These are phyloP conservation scores for Rhagonycha lutea DNA, from an alignment of 2,888 invertebrate species.

Conservation along the genomic window DNA sequence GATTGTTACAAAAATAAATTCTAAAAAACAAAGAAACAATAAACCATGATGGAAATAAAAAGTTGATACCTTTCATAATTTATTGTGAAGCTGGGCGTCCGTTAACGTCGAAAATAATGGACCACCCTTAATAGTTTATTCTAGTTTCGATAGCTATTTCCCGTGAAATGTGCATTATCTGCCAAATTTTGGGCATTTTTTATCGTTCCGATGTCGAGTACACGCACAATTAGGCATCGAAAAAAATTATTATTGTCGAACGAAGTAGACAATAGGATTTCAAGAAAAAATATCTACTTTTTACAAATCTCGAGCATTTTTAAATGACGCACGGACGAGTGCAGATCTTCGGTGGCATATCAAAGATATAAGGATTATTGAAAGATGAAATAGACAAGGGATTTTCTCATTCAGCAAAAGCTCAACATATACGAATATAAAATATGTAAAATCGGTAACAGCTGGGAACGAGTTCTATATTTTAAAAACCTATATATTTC, in stretches of 20 bases:
- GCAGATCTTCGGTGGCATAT: slow-evolving; percentile 16
- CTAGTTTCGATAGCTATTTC: slow-evolving; percentile 29
- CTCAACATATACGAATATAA: slow-evolving; percentile 8
- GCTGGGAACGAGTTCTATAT: slow-evolving; percentile 7
- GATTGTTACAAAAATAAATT: not conserved
- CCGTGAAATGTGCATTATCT: slow-evolving; percentile 30
- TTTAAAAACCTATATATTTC: slow-evolving; percentile 4
- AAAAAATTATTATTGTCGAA: slow-evolving; percentile 20
- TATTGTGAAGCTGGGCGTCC: not conserved
- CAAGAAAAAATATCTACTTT: slow-evolving; percentile 14
- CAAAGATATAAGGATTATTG: slow-evolving; percentile 15
- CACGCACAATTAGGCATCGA: slow-evolving; percentile 24
- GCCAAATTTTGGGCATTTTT: slow-evolving; percentile 11
- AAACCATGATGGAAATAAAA: not conserved
- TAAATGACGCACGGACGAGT: slow-evolving; percentile 10
- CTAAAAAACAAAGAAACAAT: not conserved
- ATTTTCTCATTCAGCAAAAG: slow-evolving; percentile 21
- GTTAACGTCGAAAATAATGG: not conserved
- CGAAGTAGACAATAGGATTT: slow-evolving; percentile 13
- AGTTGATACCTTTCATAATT: not conserved
- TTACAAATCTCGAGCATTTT: slow-evolving; percentile 21
- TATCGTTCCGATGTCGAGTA: slow-evolving; percentile 8
- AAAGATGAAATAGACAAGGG: slow-evolving; percentile 19
- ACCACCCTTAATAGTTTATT: slow-evolving; percentile 34
- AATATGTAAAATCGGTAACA: slow-evolving; percentile 19